A percentile compares a stretch with the other conserved stretches of the same genome.
phyloP scores from a whole-genome alignment of 2,113 vertebrate species.

The Rhea americana region DNA sequence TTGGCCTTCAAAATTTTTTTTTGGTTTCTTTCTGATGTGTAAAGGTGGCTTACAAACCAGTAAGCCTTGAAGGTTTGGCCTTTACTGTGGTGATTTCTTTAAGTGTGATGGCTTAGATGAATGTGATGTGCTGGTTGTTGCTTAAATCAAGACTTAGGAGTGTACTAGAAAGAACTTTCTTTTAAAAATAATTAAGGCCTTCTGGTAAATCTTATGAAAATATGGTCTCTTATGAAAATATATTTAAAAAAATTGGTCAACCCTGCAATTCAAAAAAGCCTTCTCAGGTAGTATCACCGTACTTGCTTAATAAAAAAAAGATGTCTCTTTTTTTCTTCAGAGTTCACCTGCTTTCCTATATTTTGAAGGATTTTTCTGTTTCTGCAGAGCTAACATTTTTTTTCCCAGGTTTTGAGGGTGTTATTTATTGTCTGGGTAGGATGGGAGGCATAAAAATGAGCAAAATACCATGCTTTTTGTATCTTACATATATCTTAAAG shows the following conservation, averaged over 20 bases:
- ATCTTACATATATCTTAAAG: background rate
- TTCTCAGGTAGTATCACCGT: background rate
- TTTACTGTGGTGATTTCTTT: background rate
- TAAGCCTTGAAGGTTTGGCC: background rate
- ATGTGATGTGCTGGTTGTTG: background rate
- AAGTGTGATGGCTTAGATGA: background rate
- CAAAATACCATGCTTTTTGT: background rate
- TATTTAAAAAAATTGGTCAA: background rate
- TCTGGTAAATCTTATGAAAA: background rate
- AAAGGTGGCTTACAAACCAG: background rate
- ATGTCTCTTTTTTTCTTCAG: background rate
- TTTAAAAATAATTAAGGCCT: background rate
- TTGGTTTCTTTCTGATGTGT: slow-evolving; percentile 17
- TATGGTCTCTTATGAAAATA: background rate
- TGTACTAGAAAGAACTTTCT: background rate
- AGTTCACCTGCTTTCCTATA: background rate
- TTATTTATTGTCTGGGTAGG: background rate
- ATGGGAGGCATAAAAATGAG: background rate
- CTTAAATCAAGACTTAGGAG: background rate
- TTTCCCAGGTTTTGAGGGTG: too few relatives aligned
- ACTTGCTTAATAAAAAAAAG: background rate
- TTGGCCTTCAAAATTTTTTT: background rate
- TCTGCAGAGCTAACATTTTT: background rate
- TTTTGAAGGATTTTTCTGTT: background rate
- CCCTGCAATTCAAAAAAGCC: background rate